Evolutionary conservation across 64 coral and sea anemone species (phyloP).

Genomic region (Actinia tenebrosa): DNA sequence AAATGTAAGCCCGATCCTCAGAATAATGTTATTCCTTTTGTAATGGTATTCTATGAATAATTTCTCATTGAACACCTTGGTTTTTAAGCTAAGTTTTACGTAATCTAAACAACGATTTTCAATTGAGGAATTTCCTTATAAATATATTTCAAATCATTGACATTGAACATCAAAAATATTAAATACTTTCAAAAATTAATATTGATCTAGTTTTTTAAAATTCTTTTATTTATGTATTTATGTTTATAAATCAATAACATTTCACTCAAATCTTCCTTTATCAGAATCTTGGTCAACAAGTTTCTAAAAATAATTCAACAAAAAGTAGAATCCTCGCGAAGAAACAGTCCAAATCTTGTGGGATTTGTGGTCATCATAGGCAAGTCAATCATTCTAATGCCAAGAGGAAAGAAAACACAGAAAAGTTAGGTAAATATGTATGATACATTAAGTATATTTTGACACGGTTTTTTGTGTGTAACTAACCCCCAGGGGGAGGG

Average conservation of each 20-base stretch:
- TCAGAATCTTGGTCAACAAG: not conserved
- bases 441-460: not conserved
- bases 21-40: not conserved
- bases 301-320: not conserved
- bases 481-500: too few relatives aligned
- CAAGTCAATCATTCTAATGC: not conserved
- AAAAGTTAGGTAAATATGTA: not conserved
- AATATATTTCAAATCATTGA: too few relatives aligned
- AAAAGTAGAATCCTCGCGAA: not conserved
- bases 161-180: too few relatives aligned
- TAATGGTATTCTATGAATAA: not conserved
- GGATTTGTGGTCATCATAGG: not conserved
- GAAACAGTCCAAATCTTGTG: not conserved
- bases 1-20: slow-evolving; percentile 21
- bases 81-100: too few relatives aligned
- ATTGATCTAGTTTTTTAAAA: too few relatives aligned
- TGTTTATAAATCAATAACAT: not conserved
- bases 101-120: too few relatives aligned
- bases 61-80: not conserved
- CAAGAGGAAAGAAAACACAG: not conserved
- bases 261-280: not conserved
- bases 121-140: too few relatives aligned
- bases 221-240: too few relatives aligned
- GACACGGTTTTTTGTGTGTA: not conserved
- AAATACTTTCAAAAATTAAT: too few relatives aligned